Base-by-base conservation (phyloP, 2,888 invertebrate genomes). In the Caenorhabditis sinica region DNA sequence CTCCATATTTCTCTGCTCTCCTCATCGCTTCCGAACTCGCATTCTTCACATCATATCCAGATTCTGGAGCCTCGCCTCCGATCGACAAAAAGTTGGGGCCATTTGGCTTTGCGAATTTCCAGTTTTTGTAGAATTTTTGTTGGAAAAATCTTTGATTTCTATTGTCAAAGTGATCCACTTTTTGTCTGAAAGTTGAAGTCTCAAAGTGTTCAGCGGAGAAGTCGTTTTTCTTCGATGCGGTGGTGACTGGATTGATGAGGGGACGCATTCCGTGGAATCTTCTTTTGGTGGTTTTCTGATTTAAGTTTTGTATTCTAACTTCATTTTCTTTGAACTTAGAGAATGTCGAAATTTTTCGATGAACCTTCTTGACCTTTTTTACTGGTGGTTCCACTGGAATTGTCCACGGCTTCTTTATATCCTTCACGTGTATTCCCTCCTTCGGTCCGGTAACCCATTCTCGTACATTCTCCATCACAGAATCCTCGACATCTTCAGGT, bases 51-150 rank as follows among this genome's bases (percentile, higher is more conserved):
- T 83, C 82, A n/a, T 60, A n/a, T 3, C 17, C 13, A 30, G 30
- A 25, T 33, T 76, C 87, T 2, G 82, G 73, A 0, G 76, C 97
- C 94, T 97, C 97, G 1, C 97, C 97, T 0, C 97, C 97, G 90
- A 98, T 96, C 96, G 96, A 96, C 13, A 98, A 93, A 93, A 98
- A 97, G 23, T 96, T 95, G 0, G 97, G 96, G 0, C 96, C 96
- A 61, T 95, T 95, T 23, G 94, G 93, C 90, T 95, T 94, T 93
- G 95, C 96, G 91, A 95, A 95, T 20, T 95, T 94, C 74, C 95
- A 95, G 93, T 96, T 97, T 0, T 95, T 94, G 93, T 95, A 97
- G 92, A 95, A 97, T 82, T 96, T 94, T 96, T 97, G 93, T 36
- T 82, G 73, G 86, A 89, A 89, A 23, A 69, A 73, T 8, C 63